These are phyloP conservation scores for Falcaria lacertinaria DNA, from an alignment of 2,888 invertebrate species.

Conservation along the genomic window DNA sequence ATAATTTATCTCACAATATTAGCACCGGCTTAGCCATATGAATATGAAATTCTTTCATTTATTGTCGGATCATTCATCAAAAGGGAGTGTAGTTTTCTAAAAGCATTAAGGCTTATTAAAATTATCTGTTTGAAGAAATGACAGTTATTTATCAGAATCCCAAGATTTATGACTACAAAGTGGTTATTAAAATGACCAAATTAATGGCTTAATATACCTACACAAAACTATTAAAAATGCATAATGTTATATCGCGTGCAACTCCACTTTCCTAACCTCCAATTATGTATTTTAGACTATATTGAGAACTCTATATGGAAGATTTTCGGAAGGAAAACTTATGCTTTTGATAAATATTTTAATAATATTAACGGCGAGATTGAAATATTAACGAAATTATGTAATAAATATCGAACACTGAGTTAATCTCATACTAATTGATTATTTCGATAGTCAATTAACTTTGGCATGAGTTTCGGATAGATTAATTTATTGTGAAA, in stretches of 20 bases:
- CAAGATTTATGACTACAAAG: neutral
- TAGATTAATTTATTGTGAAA: no score
- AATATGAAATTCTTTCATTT: neutral
- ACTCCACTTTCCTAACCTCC: neutral
- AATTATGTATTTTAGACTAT: neutral
- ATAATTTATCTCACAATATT: neutral
- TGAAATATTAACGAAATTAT: no score
- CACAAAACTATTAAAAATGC: neutral
- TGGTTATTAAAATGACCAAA: slow-evolving; percentile 5
- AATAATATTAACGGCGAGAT: no score
- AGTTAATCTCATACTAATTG: no score
- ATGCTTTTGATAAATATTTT: no score
- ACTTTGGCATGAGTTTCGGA: no score
- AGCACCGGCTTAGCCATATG: neutral
- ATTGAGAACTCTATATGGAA: neutral
- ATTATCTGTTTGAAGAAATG: neutral
- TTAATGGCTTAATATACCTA: slow-evolving; percentile 5
- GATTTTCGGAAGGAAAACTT: neutral
- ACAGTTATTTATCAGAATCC: slow-evolving; percentile 5
- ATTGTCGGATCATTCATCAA: neutral
- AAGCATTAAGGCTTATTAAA: neutral
- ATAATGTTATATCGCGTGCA: neutral
- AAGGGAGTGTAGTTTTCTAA: neutral
- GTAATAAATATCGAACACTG: no score
- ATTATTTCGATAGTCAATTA: no score